A percentile compares a stretch with the other conserved stretches of the same genome.
phyloP scores from a whole-genome alignment of 92 coral and sea anemone genomes.

The Phenganax subtilis region DNA sequence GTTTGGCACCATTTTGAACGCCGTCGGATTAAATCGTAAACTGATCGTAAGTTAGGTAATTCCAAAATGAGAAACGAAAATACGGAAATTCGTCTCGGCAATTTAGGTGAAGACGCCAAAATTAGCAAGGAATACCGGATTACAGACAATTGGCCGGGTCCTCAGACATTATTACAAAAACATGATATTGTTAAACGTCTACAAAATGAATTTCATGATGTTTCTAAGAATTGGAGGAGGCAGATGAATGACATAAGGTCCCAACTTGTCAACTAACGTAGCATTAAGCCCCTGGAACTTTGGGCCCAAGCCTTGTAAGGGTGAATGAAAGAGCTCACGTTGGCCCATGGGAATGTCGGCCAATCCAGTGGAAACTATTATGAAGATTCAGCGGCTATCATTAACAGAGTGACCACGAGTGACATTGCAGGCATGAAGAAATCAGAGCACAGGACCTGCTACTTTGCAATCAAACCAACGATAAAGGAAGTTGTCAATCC shows the following conservation, averaged over 20 bases:
- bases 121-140: neutral
- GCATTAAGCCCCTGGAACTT: conserved; percentile 15
- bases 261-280: conserved; percentile 17
- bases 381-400: neutral
- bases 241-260: conserved; percentile 23
- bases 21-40: too few species aligned
- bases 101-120: neutral
- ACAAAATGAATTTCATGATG: conserved; percentile 1
- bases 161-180: neutral
- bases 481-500: conserved; percentile 54
- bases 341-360: conserved; percentile 39
- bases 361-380: neutral
- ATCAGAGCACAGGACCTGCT: conserved; percentile 2
- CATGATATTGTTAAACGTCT: neutral
- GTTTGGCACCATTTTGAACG: too few species aligned
- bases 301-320: conserved; percentile 35
- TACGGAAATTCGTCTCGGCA: conserved; percentile 1
- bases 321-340: conserved; percentile 18
- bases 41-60: neutral
- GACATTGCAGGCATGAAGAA: neutral
- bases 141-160: neutral
- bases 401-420: neutral
- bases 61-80: neutral
- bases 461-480: conserved; percentile 33
- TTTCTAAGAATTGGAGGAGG: conserved; percentile 38